Percentiles rank a stretch among this genome's conserved stretches.
phyloP scores from a whole-genome alignment of 2,113 vertebrate genomes.

The Ellobius talpinus region DNA sequence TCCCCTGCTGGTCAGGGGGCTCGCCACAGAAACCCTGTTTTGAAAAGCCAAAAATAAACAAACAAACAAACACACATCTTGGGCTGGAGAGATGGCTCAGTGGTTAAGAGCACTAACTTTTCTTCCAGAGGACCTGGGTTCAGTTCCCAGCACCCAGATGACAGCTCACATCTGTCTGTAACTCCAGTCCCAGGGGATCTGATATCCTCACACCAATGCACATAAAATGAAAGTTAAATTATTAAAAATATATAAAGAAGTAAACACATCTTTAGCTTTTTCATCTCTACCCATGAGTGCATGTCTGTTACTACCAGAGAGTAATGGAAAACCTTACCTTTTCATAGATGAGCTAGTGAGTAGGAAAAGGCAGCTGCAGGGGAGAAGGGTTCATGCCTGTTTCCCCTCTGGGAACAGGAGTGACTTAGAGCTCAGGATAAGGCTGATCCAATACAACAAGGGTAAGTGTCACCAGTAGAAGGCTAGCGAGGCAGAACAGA shows the following conservation, averaged over 20 bases:
- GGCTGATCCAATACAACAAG: conserved; percentile 16
- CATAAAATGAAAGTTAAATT: background rate
- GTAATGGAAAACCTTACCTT: background rate
- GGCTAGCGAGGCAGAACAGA: conserved; percentile 30
- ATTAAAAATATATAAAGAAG: background rate
- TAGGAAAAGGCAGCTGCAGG: background rate
- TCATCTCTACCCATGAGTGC: background rate
- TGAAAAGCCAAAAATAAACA: no score
- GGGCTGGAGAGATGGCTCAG: background rate
- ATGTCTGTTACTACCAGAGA: background rate
- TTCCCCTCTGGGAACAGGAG: background rate
- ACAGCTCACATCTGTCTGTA: background rate
- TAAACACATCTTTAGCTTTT: background rate
- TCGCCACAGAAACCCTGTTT: no score
- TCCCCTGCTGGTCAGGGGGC: no score
- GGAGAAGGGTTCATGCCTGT: background rate
- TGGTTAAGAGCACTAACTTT: background rate
- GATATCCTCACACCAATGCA: background rate
- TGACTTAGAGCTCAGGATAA: background rate
- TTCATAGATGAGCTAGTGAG: background rate
- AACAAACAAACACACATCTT: background rate
- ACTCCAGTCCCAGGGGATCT: background rate
- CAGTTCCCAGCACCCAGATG: background rate
- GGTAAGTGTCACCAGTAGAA: conserved; percentile 41
- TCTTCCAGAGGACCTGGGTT: background rate